These are phyloP conservation scores for Campaea margaritaria DNA, from an alignment of 2,888 invertebrate genomes.

Conservation along the genomic window DNA sequence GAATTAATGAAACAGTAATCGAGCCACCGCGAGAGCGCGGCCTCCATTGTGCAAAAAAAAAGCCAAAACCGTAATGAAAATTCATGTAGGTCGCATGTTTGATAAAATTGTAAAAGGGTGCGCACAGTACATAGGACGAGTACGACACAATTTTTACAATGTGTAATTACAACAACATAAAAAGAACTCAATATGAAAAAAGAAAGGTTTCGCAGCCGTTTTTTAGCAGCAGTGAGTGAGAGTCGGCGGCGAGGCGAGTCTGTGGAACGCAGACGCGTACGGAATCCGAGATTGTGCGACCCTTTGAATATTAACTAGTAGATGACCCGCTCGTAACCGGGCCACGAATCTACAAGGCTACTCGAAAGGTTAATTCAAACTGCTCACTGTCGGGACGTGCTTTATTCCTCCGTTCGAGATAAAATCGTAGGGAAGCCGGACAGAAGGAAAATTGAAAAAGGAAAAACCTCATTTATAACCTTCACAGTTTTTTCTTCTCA, in stretches of 20 bases:
- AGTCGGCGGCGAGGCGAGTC: conserved; percentile 41
- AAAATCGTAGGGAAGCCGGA: conserved; percentile 50
- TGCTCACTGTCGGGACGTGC: conserved; percentile 59
- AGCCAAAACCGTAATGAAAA: conserved; percentile 45
- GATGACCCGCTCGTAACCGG: conserved; percentile 75
- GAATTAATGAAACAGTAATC: conserved; percentile 49
- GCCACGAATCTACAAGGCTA: conserved; percentile 68
- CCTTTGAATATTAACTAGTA: conserved; percentile 83
- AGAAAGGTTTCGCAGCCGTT: conserved; percentile 58
- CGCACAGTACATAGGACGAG: conserved; percentile 4
- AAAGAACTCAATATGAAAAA: conserved; percentile 59
- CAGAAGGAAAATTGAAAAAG: conserved; percentile 51
- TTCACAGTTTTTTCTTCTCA: conserved; percentile 39
- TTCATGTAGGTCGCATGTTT: conserved; percentile 36
- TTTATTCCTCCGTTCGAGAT: conserved; percentile 53
- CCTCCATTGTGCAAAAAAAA: conserved; percentile 50
- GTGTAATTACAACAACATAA: conserved; percentile 44
- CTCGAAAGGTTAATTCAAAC: conserved; percentile 72
- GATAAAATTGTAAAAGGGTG: conserved; percentile 21
- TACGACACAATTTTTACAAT: conserved; percentile 14
- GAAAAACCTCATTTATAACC: conserved; percentile 39
- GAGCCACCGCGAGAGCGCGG: conserved; percentile 41
- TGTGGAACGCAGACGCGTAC: conserved; percentile 68
- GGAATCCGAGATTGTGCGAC: conserved; percentile 78
- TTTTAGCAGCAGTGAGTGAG: conserved; percentile 46